These are phyloP conservation scores for Amorpha juglandis DNA, from an alignment of 2,888 invertebrate species.

Conservation along the genomic window DNA sequence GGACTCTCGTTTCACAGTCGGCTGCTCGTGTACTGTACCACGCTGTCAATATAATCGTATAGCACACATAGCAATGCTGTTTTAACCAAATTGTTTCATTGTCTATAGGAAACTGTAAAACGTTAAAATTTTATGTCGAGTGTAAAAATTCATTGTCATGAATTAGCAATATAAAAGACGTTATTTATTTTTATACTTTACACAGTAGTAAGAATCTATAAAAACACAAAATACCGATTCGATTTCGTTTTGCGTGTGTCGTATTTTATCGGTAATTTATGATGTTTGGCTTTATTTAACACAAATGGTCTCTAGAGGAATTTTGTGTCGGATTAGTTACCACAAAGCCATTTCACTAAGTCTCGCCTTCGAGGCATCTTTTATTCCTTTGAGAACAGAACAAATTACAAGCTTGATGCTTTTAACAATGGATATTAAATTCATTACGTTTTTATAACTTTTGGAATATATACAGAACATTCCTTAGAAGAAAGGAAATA, in stretches of 20 bases:
- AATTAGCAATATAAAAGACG: too few relatives aligned
- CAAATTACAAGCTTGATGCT: constrained; percentile 1
- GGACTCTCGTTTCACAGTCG: too few relatives aligned
- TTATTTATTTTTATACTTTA: not conserved
- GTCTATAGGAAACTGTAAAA: too few relatives aligned
- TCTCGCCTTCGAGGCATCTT: not conserved
- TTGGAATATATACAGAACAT: not conserved
- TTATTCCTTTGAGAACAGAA: constrained; percentile 11
- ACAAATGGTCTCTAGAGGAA: constrained; percentile 7
- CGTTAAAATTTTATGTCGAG: too few relatives aligned
- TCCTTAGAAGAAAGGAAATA: not conserved
- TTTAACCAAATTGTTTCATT: too few relatives aligned
- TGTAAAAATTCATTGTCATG: not conserved
- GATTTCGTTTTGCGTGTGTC: not conserved
- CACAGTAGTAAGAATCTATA: not conserved
- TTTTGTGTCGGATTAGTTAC: constrained; percentile 11
- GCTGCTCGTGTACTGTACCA: too few relatives aligned
- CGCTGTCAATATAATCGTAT: too few relatives aligned
- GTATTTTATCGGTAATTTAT: constrained; percentile 15
- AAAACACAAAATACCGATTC: not conserved
- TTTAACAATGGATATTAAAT: constrained; percentile 1
- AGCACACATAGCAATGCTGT: too few relatives aligned
- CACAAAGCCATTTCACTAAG: constrained; percentile 16
- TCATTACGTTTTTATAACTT: constrained; percentile 3
- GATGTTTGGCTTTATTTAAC: not conserved